Conservation (phyloP, 2,888 invertebrate species). For the Idaea straminata region DNA sequence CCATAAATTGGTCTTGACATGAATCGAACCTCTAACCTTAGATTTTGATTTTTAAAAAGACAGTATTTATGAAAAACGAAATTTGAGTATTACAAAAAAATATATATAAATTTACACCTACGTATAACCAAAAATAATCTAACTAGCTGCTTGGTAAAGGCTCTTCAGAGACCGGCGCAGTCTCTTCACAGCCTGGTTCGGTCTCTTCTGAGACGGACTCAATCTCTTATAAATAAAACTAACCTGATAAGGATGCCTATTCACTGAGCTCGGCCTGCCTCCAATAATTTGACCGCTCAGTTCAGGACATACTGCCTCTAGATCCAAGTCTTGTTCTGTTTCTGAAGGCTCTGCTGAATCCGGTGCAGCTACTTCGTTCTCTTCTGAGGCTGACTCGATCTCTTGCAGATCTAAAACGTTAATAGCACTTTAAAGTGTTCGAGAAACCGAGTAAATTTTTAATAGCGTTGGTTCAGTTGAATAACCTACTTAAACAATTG, state of each 20-base stretch:
- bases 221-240: neutral
- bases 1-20: no score
- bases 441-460: neutral
- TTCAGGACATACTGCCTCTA: constrained; percentile 64
- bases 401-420: constrained; percentile 60
- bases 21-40: no score
- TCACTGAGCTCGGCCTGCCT: constrained; percentile 62
- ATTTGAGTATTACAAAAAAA: no score
- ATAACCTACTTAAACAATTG: no score
- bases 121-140: no score
- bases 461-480: no score
- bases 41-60: no score
- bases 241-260: constrained; percentile 67
- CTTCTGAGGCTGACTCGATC: constrained; percentile 44
- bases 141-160: no score
- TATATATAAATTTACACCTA: no score
- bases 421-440: neutral
- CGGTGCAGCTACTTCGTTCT: constrained; percentile 17
- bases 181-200: no score
- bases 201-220: neutral
- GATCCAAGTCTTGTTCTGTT: constrained; percentile 48
- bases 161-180: no score
- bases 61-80: no score
- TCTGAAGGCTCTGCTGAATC: constrained; percentile 24
- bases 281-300: constrained; percentile 73